Evolutionary conservation across 2,888 invertebrate genomes (phyloP).

Genomic region (Litoditis marina): DNA sequence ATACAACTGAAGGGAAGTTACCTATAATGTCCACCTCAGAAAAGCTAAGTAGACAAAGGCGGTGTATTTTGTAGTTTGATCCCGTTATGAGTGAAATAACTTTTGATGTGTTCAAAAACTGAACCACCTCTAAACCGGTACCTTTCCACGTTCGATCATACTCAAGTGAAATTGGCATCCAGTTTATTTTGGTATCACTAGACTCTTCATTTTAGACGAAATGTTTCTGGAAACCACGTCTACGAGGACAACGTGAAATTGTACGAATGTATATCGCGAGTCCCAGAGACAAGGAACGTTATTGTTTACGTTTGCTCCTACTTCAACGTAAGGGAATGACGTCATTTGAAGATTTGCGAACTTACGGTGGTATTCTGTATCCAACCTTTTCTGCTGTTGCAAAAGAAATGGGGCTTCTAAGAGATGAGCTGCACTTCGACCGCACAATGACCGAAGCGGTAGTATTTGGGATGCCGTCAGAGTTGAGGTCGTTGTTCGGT

Average conservation of each 20-base stretch:
- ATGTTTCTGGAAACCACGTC: too few relatives aligned
- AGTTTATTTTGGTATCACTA: too few relatives aligned
- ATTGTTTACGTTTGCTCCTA: constrained; percentile 3
- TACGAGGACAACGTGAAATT: neutral
- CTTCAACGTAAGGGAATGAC: neutral
- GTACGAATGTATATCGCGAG: neutral
- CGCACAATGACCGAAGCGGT: constrained; percentile 3
- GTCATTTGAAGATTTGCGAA: neutral
- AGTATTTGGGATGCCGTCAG: constrained; percentile 18
- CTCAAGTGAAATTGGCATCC: too few relatives aligned
- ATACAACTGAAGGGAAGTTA: too few relatives aligned
- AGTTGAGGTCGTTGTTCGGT: constrained; percentile 15
- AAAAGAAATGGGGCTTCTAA: neutral
- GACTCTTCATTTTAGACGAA: too few relatives aligned
- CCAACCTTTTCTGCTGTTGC: constrained; percentile 1
- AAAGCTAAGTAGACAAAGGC: too few relatives aligned
- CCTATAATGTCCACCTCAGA: too few relatives aligned
- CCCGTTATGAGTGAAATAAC: too few relatives aligned
- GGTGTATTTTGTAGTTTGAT: too few relatives aligned
- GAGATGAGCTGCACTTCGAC: neutral
- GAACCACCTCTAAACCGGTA: too few relatives aligned
- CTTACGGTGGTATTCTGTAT: neutral
- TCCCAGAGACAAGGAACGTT: neutral
- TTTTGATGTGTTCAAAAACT: too few relatives aligned
- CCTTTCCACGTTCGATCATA: too few relatives aligned